Percentiles rank a stretch among this genome's conserved stretches.
These are phyloP conservation scores for Nemapogon koenigi DNA, from an alignment of 2,888 invertebrate genomes.

Conservation along the genomic window DNA sequence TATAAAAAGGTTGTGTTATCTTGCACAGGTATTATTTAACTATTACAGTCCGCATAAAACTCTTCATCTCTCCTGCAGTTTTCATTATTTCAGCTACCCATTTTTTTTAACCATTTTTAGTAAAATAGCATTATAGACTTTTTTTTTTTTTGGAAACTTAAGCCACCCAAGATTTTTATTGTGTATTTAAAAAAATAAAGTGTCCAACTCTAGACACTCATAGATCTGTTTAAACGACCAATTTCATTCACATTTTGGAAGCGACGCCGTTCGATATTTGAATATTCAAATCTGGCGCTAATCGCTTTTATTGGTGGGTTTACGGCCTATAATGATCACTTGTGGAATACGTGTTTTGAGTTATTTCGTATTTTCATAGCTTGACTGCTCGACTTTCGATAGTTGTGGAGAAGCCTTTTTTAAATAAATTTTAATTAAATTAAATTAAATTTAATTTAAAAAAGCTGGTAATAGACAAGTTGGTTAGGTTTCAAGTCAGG, in stretches of 20 bases:
- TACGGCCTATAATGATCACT: conserved; percentile 53
- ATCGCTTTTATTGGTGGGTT: conserved; percentile 58
- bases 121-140: too few relatives aligned
- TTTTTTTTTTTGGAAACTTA: too few relatives aligned
- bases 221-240: conserved; percentile 1
- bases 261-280: conserved; percentile 36
- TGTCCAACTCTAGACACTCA: conserved; percentile 1
- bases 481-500: too few relatives aligned
- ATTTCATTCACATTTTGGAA: conserved; percentile 38
- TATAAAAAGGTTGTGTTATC: too few relatives aligned
- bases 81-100: neutral
- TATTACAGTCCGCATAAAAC: too few relatives aligned
- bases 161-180: neutral
- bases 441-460: too few relatives aligned
- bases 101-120: neutral
- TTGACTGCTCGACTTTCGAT: conserved; percentile 1
- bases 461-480: too few relatives aligned
- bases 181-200: neutral
- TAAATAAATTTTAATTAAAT: too few relatives aligned
- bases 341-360: conserved; percentile 19
- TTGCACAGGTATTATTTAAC: too few relatives aligned
- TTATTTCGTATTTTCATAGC: conserved; percentile 16
- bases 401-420: neutral
- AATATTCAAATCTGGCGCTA: conserved; percentile 51
- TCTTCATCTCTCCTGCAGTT: too few relatives aligned